Evolutionary conservation across 2,888 invertebrate genomes (phyloP).

Genomic region (Monopis laevigella): DNA sequence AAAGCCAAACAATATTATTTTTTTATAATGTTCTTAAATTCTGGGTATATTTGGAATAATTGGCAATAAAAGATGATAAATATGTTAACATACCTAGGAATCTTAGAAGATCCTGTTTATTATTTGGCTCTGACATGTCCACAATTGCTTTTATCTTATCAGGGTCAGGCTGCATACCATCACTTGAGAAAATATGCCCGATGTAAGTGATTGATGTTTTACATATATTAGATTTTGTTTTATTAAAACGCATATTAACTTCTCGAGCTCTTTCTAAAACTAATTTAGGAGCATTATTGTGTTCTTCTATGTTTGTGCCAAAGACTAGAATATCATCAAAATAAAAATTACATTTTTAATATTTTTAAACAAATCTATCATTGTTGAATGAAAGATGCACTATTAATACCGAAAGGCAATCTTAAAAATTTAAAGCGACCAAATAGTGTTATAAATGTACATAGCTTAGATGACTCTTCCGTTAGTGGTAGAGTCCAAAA

Average conservation of each 20-base stretch:
- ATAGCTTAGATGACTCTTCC: constrained; percentile 17
- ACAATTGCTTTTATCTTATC: constrained; percentile 18
- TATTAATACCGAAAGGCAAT: constrained; percentile 20
- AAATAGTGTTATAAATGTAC: constrained; percentile 21
- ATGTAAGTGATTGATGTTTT: constrained; percentile 16
- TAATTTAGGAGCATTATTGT: background rate
- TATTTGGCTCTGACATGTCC: constrained; percentile 18
- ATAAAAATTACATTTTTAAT: constrained; percentile 17
- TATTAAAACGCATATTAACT: constrained; percentile 20
- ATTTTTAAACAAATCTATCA: constrained; percentile 18
- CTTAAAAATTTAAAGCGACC: constrained; percentile 18
- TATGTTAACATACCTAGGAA: constrained; percentile 22
- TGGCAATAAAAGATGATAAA: constrained; percentile 18
- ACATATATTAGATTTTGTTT: constrained; percentile 17
- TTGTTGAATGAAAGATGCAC: constrained; percentile 20
- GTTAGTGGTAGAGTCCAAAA: constrained; percentile 19
- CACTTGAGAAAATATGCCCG: constrained; percentile 18
- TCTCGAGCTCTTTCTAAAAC: constrained; percentile 14
- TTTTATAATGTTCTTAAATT: constrained; percentile 18
- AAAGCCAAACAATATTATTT: constrained; percentile 23
- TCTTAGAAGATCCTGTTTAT: constrained; percentile 18
- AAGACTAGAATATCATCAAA: constrained; percentile 20
- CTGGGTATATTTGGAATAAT: constrained; percentile 16
- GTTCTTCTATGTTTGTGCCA: constrained; percentile 15
- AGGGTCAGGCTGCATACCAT: constrained; percentile 17